Evolutionary conservation across 2,888 invertebrate genomes (phyloP), one percentile per base, ranked within the genome.

Genomic region (Odontocerum albicorne): DNA sequence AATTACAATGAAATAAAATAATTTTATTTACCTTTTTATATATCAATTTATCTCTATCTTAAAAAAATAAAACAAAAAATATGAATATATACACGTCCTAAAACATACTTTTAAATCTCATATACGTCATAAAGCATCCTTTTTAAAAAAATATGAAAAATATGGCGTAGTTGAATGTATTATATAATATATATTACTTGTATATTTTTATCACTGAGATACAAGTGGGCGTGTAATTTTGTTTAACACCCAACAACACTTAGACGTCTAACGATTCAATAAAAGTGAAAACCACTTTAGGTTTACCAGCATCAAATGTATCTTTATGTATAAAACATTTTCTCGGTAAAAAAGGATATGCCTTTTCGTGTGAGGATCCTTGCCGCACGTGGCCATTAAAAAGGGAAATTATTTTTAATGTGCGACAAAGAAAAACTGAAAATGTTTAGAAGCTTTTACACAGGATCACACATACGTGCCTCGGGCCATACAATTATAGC

Each of bases 381-480:
- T 20, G 21, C 19, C 22, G 15, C 16, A 12, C 35, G 15, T 16
- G 15, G 4, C 46, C 46, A 46, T 46, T 46, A 33, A 35, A 46
- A 8, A 20, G 3, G 10, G 32, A 10, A 3, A 31, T 19, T 16
- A 35, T 13, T 46, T 19, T 46, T 46, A 46, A 35, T 21, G 32
- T 35, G 46, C 8, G 46, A 46, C 46, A 35, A 21, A 16, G 35
- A 46, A 19, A 32, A 35, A 46, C 44, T 44, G 35, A 21, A 32
- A 35, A 46, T 46, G 46, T 46, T 35, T 17, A 20, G 32, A 46
- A 46, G 35, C 46, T 46, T 46, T 46, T 35, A 46, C 35, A n/a
- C 32, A 13, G n/a, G 32, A 44, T 44, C 19, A 17, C 19, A 6
- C 6, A 31, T 32, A 44, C 32, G 19, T n/a, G 12, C 10, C 17